A percentile compares a stretch with the other conserved stretches of the same genome.
phyloP scores from a whole-genome alignment of 2,888 invertebrate species.

The Ormyrus labotus region DNA sequence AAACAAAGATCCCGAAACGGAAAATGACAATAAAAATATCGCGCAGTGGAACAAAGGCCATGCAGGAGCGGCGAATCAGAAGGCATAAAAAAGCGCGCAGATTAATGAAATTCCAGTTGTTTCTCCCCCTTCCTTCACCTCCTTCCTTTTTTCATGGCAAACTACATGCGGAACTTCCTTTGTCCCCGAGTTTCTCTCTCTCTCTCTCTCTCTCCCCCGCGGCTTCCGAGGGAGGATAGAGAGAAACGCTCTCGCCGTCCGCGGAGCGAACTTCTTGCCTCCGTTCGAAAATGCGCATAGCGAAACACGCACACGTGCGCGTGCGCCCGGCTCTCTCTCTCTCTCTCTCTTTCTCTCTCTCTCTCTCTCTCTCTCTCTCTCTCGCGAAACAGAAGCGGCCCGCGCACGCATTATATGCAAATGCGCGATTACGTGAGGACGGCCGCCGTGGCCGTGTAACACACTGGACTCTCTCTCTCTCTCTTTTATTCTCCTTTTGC shows the following conservation, averaged over 20 bases:
- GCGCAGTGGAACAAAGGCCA: no score
- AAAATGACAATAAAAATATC: no score
- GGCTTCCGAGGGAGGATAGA: no score
- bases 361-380: no score
- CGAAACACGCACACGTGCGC: constrained; percentile 29
- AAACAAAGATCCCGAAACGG: no score
- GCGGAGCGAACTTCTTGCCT: constrained; percentile 18
- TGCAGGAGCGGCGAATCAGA: no score
- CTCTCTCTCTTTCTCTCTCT: no score
- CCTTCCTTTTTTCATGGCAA: constrained; percentile 2
- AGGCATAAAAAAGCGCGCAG: constrained; percentile 8
- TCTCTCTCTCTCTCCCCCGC: no score
- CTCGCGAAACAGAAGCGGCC: neutral
- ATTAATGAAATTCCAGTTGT: constrained; percentile 38
- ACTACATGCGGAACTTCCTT: constrained; percentile 36
- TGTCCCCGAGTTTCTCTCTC: neutral
- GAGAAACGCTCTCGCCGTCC: no score
- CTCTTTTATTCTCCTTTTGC: constrained; percentile 11
- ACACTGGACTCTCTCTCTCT: neutral
- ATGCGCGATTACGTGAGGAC: constrained; percentile 29
- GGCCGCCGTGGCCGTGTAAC: no score
- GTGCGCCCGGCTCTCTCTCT: no score
- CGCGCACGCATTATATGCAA: constrained; percentile 47
- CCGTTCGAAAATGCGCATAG: constrained; percentile 33
- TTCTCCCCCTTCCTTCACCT: neutral